Evolutionary conservation across 1,140 invertebrate genomes (phyloP).

Genomic region (Apolygus lucorum): DNA sequence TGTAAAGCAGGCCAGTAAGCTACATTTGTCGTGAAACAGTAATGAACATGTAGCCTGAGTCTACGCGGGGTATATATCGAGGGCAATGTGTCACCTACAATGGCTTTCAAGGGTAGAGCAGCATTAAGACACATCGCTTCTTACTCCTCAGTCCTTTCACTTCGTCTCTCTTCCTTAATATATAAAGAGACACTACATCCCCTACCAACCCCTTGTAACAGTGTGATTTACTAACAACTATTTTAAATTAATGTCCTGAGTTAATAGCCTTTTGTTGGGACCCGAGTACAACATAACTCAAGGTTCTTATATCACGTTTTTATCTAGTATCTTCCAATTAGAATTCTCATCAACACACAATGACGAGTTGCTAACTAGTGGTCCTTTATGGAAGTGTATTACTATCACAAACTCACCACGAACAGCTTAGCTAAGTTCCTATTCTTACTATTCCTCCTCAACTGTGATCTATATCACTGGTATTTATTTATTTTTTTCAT

Average conservation of each 20-base stretch:
- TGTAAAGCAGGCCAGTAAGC: neutral
- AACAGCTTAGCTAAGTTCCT: no score
- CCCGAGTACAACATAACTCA: no score
- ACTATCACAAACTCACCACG: no score
- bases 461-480: no score
- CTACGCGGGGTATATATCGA: neutral
- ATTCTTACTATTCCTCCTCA: no score
- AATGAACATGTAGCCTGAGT: neutral
- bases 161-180: constrained; percentile 3
- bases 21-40: neutral
- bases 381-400: no score
- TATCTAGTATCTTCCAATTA: no score
- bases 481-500: no score
- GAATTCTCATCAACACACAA: no score
- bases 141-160: neutral
- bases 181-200: neutral
- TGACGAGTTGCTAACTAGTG: no score
- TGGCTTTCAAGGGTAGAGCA: neutral
- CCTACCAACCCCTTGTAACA: neutral
- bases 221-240: neutral
- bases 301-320: no score
- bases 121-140: constrained; percentile 6
- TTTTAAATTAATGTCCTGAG: neutral
- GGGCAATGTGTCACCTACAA: constrained; percentile 13
- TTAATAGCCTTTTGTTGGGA: no score